Conservation (phyloP, 2,113 vertebrate species). For the Psilopogon haemacephalus region DNA sequence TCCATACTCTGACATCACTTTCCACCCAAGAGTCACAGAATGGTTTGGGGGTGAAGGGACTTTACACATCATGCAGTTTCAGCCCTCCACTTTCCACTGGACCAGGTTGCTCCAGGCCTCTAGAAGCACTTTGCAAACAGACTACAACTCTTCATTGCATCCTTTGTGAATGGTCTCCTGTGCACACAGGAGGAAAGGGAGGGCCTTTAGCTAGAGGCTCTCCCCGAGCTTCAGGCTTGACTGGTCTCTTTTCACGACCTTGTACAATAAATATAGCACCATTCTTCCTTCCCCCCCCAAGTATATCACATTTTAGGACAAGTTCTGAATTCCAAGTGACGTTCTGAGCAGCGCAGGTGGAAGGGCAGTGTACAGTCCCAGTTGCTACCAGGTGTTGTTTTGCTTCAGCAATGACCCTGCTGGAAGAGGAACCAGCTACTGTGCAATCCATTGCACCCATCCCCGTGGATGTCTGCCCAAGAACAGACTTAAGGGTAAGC, state of each 20-base stretch:
- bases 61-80: no score
- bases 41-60: no score
- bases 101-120: not conserved
- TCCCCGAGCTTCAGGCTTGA: not conserved
- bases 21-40: not conserved
- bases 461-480: slow-evolving; percentile 34
- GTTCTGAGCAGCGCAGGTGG: not conserved
- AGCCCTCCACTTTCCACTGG: no score
- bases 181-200: not conserved
- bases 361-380: not conserved
- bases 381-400: not conserved
- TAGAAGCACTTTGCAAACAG: not conserved
- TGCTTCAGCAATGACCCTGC: not conserved
- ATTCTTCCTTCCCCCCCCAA: slow-evolving; percentile 10
- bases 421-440: not conserved
- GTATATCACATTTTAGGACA: not conserved
- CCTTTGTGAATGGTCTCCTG: not conserved
- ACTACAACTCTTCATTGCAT: not conserved
- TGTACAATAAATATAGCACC: slow-evolving; percentile 2
- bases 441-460: not conserved
- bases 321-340: not conserved
- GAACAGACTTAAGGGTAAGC: not conserved
- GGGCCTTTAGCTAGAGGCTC: not conserved
- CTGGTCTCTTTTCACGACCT: not conserved
- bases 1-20: not conserved